Evolutionary conservation across 1,140 invertebrate genomes (phyloP).

Genomic region (Coenobita brevimanus): DNA sequence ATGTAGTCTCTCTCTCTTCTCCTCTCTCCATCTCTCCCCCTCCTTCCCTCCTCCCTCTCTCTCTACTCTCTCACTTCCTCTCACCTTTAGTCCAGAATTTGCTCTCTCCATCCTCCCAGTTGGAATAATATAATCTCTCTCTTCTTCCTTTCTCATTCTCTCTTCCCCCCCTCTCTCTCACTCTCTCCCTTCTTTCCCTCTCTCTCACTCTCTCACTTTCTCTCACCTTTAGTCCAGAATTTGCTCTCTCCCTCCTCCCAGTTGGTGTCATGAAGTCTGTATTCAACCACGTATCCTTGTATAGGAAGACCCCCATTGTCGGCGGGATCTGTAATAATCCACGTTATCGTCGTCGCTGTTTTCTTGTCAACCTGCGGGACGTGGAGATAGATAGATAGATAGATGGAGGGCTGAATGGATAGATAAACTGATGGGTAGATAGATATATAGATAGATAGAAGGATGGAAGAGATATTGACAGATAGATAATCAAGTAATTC

Average conservation of each 20-base stretch:
- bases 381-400: not conserved
- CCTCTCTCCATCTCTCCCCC: not conserved
- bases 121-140: not conserved
- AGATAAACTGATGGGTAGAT: too few relatives aligned
- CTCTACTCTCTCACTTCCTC: conserved; percentile 69
- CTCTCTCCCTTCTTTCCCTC: not conserved
- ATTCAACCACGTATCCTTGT: conserved; percentile 82
- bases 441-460: too few relatives aligned
- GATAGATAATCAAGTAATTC: too few relatives aligned
- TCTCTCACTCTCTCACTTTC: not conserved
- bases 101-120: not conserved
- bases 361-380: conserved; percentile 47
- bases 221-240: conserved; percentile 82
- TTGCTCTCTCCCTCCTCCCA: conserved; percentile 82
- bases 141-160: not conserved
- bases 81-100: not conserved
- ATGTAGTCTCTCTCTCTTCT: not conserved
- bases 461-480: too few relatives aligned
- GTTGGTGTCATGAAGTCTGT: conserved; percentile 78
- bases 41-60: not conserved
- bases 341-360: conserved; percentile 86
- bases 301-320: conserved; percentile 84
- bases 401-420: too few relatives aligned
- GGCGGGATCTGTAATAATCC: conserved; percentile 82
- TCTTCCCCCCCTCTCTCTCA: not conserved